Conservation (phyloP, 2,113 vertebrate genomes). For the Spea multiplicata region DNA sequence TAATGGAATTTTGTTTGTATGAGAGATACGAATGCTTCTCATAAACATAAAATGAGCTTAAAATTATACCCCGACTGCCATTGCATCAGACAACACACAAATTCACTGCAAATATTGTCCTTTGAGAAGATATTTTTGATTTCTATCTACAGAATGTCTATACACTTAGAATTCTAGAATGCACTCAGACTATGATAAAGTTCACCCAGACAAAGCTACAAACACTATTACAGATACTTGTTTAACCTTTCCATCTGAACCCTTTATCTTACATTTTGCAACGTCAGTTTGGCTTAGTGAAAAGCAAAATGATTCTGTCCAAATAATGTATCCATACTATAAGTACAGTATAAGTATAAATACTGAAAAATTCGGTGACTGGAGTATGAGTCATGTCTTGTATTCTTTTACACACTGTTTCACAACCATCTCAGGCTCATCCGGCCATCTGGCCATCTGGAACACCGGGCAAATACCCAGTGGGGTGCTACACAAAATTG, state of each 20-base stretch:
- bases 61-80: too few relatives aligned
- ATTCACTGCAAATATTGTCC: too few relatives aligned
- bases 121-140: too few relatives aligned
- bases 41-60: too few relatives aligned
- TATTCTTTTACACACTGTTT: too few relatives aligned
- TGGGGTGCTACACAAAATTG: too few relatives aligned
- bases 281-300: constrained; percentile 5
- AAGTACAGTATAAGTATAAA: constrained; percentile 13
- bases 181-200: constrained; percentile 19
- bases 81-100: too few relatives aligned
- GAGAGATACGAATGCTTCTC: too few relatives aligned
- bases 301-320: constrained; percentile 9
- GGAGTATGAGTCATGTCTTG: background rate
- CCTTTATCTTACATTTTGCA: background rate
- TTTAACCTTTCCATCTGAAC: constrained; percentile 19
- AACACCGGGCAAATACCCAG: background rate
- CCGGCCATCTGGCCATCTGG: constrained; percentile 2
- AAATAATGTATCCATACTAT: constrained; percentile 2
- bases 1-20: too few relatives aligned
- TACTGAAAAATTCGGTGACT: constrained; percentile 13
- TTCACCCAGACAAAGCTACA: background rate
- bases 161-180: background rate
- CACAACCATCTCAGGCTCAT: background rate
- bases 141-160: too few relatives aligned
- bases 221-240: background rate